These are phyloP conservation scores for Andrena bicolor DNA, from an alignment of 2,888 invertebrate genomes.

Conservation along the genomic window DNA sequence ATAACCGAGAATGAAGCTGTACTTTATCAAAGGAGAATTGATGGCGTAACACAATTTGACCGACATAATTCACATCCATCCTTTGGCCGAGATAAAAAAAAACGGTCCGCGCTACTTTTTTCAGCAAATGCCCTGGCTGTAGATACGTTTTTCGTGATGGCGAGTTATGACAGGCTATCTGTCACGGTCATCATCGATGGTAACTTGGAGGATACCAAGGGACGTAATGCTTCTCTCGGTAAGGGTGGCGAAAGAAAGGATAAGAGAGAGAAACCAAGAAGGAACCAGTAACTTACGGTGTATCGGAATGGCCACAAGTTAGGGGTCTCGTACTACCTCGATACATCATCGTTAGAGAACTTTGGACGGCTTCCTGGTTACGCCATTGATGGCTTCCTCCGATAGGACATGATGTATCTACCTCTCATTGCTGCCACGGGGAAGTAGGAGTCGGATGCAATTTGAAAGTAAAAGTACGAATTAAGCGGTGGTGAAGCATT, in stretches of 20 bases:
- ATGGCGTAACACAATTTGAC: slow-evolving; percentile 25
- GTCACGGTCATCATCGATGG: slow-evolving; percentile 67
- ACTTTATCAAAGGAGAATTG: slow-evolving; percentile 17
- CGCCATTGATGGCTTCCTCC: slow-evolving; percentile 72
- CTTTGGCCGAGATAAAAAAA: not conserved
- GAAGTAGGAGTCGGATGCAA: slow-evolving; percentile 63
- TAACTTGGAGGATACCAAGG: slow-evolving; percentile 63
- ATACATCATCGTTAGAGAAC: slow-evolving; percentile 79
- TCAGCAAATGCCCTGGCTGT: slow-evolving; percentile 26
- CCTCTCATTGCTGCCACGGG: slow-evolving; percentile 60
- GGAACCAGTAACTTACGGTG: slow-evolving; percentile 65
- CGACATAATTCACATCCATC: slow-evolving; percentile 26
- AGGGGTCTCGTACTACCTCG: slow-evolving; percentile 68
- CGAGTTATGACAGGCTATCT: slow-evolving; percentile 73
- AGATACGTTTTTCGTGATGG: slow-evolving; percentile 63
- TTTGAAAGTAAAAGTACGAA: slow-evolving; percentile 68
- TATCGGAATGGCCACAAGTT: slow-evolving; percentile 73
- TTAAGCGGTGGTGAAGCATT: slow-evolving; percentile 53
- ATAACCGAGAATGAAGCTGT: not conserved
- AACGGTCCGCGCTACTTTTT: slow-evolving; percentile 57
- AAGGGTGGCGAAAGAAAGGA: slow-evolving; percentile 62
- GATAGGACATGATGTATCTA: slow-evolving; percentile 75
- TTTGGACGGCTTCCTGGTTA: slow-evolving; percentile 75
- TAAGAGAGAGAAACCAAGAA: slow-evolving; percentile 53
- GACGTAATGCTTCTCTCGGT: slow-evolving; percentile 54